Evolutionary conservation across 2,888 invertebrate species (phyloP), one percentile per base, ranked within the genome.

Genomic region (Limenitis arthemis): DNA sequence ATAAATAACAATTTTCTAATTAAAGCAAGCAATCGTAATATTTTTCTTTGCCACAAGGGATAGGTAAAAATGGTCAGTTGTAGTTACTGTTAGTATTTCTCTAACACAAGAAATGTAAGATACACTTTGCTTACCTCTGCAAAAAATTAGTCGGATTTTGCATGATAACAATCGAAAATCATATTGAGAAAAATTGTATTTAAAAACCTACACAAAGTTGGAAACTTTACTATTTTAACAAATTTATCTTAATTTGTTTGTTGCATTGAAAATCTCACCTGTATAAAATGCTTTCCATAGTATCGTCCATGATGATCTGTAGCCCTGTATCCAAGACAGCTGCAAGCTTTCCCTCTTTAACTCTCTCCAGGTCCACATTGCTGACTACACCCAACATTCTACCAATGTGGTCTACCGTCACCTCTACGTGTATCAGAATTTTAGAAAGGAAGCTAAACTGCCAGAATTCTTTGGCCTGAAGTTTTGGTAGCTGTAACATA

Each of bases 401-500:
- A 3, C 79, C 77, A 1, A 74, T 56, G 56, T 88, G 82, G 0
- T 68, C 68, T 29, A 88, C 55, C 6, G 88, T 56, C 1, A 63
- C 56, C 48, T 80, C 82, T 5, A 79, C 59, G 58, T 80, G 84
- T 1, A 65, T 51, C 1, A 89, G 61, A 28, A 88, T 77, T n/a
- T 74, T 68, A 1, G 79, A 73, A 5, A 88, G 56, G 78, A 89
- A 89, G 12, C 66, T 62, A 54, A 89, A 77, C 42, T 75, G 73
- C 87, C 85, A 88, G 65, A 82, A 83, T 28, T 85, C 77, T n/a
- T 79, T 66, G 1, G 53, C 53, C 60, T 88, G 83, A 52, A 86
- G 78, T 6, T 65, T 62, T 28, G 70, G 66, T 0, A 86, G 66
- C 87, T 51, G 36, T 6, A 46, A 46, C n/a, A 41, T 37, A 47